Base-by-base conservation (phyloP, 2,888 invertebrate species). In the Cantharis nigra region DNA sequence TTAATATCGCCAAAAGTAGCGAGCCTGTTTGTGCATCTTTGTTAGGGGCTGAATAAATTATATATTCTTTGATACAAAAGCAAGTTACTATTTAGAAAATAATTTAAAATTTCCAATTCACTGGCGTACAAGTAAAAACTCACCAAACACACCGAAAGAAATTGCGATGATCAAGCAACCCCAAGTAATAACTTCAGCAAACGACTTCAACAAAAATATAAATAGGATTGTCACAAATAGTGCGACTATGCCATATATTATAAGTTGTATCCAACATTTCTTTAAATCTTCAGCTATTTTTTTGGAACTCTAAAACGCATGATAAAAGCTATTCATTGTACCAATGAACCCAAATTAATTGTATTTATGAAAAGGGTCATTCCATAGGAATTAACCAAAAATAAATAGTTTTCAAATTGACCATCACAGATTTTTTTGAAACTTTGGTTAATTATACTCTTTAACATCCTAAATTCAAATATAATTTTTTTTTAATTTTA, bases 101-200 rank as follows among this genome's bases (percentile, higher is more conserved):
- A 77, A 67, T 63, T 14, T 63, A n/a, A 64, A 65, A 14, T 18
- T 63, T 16, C 18, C 16, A 7, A 30, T 72, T 16, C 3, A 69
- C 1, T 0, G 16, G 16, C n/a, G 3, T 16, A 18, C n/a, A 49
- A n/a, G 23, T 71, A 23, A 16, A 49, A n/a, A 49, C 49, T 49
- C n/a, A 49, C 93, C 92, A 85, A 92, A 93, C 70, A 90, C 90
- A 63, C 97, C 90, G 0, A 95, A 89, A 0, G 96, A 87, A 11
- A 96, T 92, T n/a, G 92, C 93, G 14, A 95, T 84, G 79, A 98
- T 93, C 7, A 49, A n/a, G 95, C 62, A 94, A 83, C 49, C 5
- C 96, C 97, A 98, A 0, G 98, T 94, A 87, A 98, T 93, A 3
- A 96, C 91, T 3, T 93, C 93, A 4, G 98, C 96, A 28, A 98